A percentile compares a stretch with the other conserved stretches of the same genome.
These are phyloP conservation scores for Lasioglossum villosulum DNA, from an alignment of 2,888 invertebrate species.

Conservation along the genomic window DNA sequence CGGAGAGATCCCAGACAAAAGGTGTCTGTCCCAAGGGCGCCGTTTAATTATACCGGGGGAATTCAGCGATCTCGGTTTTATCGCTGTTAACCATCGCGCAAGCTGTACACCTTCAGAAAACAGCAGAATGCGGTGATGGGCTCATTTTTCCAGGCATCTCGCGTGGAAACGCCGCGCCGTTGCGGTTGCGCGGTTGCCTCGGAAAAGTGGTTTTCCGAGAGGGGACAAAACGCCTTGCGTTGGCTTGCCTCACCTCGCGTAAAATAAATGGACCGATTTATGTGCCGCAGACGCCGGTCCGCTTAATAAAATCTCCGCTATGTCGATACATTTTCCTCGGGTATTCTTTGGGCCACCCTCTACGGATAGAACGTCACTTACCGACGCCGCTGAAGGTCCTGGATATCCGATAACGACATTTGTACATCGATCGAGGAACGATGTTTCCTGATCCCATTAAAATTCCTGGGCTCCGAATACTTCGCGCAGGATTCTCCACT, in stretches of 20 bases:
- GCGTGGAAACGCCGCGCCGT: neutral
- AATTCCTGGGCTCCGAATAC: neutral
- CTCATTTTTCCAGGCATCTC: conserved; percentile 46
- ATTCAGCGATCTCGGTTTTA: conserved; percentile 59
- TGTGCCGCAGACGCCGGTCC: conserved; percentile 52
- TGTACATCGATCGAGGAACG: conserved; percentile 1
- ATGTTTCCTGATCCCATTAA: conserved; percentile 4
- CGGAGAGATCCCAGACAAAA: neutral
- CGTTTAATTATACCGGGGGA: conserved; percentile 59
- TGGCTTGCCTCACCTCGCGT: conserved; percentile 46
- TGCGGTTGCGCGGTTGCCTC: conserved; percentile 18
- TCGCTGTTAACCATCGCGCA: conserved; percentile 34
- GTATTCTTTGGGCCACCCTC: conserved; percentile 17
- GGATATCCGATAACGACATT: conserved; percentile 20
- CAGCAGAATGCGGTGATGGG: conserved; percentile 16
- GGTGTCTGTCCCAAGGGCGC: conserved; percentile 2
- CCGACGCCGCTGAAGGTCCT: neutral
- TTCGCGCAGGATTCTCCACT: neutral
- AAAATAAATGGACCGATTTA: conserved; percentile 82
- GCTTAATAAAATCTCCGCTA: conserved; percentile 77
- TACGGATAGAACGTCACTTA: neutral
- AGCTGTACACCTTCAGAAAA: conserved; percentile 39
- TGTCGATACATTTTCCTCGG: conserved; percentile 67
- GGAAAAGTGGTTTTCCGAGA: conserved; percentile 54
- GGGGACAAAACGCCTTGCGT: conserved; percentile 56